Base-by-base conservation (phyloP, 2,113 vertebrate genomes). In the Cathartes aura region DNA sequence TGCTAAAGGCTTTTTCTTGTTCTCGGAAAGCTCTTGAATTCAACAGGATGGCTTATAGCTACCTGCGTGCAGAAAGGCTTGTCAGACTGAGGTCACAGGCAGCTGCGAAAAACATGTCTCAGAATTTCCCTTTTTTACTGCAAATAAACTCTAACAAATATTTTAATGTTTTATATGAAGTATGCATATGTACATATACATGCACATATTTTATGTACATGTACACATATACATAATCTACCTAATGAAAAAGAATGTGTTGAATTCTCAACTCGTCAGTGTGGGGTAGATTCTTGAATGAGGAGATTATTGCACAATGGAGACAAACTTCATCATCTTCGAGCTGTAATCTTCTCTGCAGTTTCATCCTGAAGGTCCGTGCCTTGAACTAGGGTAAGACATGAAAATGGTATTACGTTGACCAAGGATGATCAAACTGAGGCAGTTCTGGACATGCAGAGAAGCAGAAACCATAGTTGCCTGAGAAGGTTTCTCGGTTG, bases 51-150 rank as follows among this genome's bases (percentile, higher is more conserved):
- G 20, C 9, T 58, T 71, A n/a, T 15, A 78, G 50, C 43, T 78
- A 8, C 47, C 7, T 63, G 43, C 15, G 24, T 50, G 43, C 32
- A 53, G 27, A 75, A 68, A 26, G 13, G 11, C 34, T 71, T 64
- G 13, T 50, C 36, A n/a, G 59, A 53, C 19, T 40, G 32, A 60
- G 34, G 24, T 40, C 50, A 36, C 20, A 24, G 30, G 20, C 60
- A 55, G 30, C 21, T 75, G 43, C 1, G 2, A 24, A 82, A 75
- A 43, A 34, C 0, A 0, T 60, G 19, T 52, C 27, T 64, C 27
- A 52, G 17, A 62, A 64, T 34, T 78, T 11, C 11, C 7, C 4
- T 12, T 68, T 76, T 45, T 78, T 53, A 52, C 56, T 74, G 23
- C 14, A 95, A 50, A 86, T 15, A 34, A 81, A 45, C 7, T 55